These are phyloP conservation scores for Drosophila mauritiana DNA, from an alignment of 1,140 invertebrate genomes.

Conservation along the genomic window DNA sequence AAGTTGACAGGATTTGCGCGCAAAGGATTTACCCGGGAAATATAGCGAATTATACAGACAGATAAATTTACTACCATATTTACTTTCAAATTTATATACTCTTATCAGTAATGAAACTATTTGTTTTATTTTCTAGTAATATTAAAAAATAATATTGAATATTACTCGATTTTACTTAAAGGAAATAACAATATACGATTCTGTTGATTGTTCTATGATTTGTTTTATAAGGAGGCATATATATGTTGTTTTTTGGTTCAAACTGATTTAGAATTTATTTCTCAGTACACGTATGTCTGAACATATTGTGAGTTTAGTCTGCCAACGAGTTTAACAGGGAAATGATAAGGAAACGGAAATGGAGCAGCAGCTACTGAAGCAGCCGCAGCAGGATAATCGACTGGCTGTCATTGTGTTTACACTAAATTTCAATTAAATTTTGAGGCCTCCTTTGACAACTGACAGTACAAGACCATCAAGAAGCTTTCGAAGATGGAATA, in stretches of 20 bases:
- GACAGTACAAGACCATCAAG: constrained; percentile 35
- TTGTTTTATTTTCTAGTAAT: too few relatives aligned
- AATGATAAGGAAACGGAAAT: constrained; percentile 20
- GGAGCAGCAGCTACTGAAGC: constrained; percentile 20
- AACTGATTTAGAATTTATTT: not conserved
- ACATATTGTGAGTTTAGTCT: constrained; percentile 6
- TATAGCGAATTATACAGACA: constrained; percentile 26
- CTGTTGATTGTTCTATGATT: too few relatives aligned
- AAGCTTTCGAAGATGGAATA: constrained; percentile 1
- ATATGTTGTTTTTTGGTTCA: too few relatives aligned
- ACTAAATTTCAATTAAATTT: constrained; percentile 83
- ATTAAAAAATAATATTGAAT: too few relatives aligned
- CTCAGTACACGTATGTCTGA: constrained; percentile 9
- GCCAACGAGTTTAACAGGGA: constrained; percentile 7
- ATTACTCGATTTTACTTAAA: too few relatives aligned
- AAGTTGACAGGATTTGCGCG: constrained; percentile 74
- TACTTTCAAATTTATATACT: too few relatives aligned
- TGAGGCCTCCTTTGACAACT: constrained; percentile 71
- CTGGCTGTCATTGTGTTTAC: constrained; percentile 78
- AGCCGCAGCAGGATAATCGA: constrained; percentile 69
- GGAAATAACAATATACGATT: too few relatives aligned
- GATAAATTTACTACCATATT: not conserved
- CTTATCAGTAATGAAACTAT: too few relatives aligned
- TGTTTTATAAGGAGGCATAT: too few relatives aligned
- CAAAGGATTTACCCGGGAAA: constrained; percentile 67